phyloP scores from a whole-genome alignment of 2,113 vertebrate species.

The Aegotheles bennettii region DNA sequence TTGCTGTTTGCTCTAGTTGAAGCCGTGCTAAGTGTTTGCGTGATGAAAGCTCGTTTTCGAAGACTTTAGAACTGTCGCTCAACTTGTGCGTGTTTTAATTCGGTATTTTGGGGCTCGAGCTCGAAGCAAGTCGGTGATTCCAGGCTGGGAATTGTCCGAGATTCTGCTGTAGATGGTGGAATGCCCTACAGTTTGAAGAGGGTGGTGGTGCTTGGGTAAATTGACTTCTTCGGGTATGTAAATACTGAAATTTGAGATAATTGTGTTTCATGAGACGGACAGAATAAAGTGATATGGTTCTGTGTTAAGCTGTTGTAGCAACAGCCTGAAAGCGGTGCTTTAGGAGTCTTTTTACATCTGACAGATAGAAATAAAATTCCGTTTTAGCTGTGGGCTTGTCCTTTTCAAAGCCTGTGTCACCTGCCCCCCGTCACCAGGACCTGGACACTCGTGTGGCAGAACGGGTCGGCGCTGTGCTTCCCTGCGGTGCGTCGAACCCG shows the following conservation, averaged over 20 bases:
- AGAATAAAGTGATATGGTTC: background rate
- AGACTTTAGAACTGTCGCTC: background rate
- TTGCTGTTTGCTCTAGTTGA: slow-evolving; percentile 14
- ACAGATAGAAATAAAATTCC: background rate
- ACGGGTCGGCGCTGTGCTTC: background rate
- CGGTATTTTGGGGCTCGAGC: background rate
- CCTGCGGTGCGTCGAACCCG: background rate
- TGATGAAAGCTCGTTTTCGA: slow-evolving; percentile 6
- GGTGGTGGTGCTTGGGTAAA: background rate
- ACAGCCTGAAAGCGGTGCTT: background rate
- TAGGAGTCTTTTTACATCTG: background rate
- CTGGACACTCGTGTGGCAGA: background rate
- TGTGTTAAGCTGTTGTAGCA: background rate
- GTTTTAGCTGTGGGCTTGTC: background rate
- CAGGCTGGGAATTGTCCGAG: background rate
- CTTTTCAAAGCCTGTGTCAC: background rate
- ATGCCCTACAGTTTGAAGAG: background rate
- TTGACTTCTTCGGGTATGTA: slow-evolving; percentile 3
- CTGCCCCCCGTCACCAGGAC: background rate
- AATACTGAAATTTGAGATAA: slow-evolving; percentile 1
- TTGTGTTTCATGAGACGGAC: background rate
- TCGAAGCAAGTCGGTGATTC: background rate
- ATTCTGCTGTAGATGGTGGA: background rate
- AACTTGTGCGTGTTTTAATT: background rate
- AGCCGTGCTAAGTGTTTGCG: slow-evolving; percentile 17